Conservation (phyloP, 2,888 invertebrate genomes). For the Unio delphinus region DNA sequence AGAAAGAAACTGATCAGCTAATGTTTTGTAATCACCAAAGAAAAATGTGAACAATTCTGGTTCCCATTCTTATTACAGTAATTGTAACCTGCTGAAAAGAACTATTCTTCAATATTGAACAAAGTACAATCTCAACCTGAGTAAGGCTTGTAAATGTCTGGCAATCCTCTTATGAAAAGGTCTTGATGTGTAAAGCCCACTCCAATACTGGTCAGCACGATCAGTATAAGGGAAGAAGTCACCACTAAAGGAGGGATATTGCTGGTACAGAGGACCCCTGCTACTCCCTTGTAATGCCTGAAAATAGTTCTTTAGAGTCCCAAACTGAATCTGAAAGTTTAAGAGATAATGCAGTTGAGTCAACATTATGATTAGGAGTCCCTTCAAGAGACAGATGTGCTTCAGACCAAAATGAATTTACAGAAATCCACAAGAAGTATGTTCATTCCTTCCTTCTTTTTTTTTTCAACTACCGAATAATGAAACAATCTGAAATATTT, state of each 20-base stretch:
- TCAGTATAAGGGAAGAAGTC: constrained; percentile 71
- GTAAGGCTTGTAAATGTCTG: constrained; percentile 57
- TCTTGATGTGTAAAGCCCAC: constrained; percentile 69
- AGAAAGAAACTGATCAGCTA: no score
- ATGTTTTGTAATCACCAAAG: no score
- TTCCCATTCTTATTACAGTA: no score
- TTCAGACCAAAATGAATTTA: no score
- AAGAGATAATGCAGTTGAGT: background rate
- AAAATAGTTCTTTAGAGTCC: constrained; percentile 69
- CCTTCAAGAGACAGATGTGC: no score
- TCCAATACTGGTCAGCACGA: constrained; percentile 71
- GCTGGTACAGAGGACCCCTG: constrained; percentile 5
- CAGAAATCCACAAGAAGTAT: no score
- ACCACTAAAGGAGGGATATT: constrained; percentile 59
- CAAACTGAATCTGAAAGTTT: constrained; percentile 64
- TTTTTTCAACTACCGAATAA: no score
- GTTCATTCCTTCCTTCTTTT: no score
- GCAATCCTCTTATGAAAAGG: constrained; percentile 67
- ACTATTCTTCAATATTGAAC: background rate
- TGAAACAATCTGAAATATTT: no score
- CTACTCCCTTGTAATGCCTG: constrained; percentile 28
- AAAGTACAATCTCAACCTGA: constrained; percentile 40
- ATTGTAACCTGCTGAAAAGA: no score
- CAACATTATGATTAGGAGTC: no score
- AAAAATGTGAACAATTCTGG: no score